phyloP scores from a whole-genome alignment of 2,797 vertebrate genomes.

The Xerus rutilus region DNA sequence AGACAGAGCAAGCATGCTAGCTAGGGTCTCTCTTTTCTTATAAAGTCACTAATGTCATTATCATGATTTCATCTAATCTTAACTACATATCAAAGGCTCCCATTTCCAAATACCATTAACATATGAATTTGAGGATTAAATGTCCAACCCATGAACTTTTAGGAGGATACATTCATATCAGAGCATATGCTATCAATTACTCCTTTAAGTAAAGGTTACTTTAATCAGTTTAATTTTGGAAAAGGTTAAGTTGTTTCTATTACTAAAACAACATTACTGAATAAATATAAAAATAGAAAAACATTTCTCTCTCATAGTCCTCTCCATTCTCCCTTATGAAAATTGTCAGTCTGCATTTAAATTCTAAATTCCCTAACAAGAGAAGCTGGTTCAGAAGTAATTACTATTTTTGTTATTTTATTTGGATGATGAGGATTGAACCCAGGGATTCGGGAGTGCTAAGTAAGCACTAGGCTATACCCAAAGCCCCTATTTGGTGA shows the following conservation, averaged over 20 bases:
- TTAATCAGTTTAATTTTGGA: background rate
- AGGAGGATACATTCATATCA: background rate
- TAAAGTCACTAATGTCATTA: background rate
- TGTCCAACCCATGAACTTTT: background rate
- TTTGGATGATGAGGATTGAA: background rate
- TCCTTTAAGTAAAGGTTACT: slow-evolving; percentile 2
- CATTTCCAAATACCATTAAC: background rate
- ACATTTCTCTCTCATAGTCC: slow-evolving; percentile 30
- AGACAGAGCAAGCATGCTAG: background rate
- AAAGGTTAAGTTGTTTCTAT: slow-evolving; percentile 41
- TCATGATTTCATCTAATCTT: background rate
- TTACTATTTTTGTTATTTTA: background rate
- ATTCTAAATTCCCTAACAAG: background rate
- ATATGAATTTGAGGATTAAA: background rate
- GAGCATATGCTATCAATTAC: background rate
- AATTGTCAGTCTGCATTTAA: slow-evolving; percentile 30
- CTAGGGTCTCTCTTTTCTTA: background rate
- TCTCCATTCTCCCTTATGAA: slow-evolving; percentile 33
- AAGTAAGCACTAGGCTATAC: background rate
- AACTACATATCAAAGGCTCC: background rate
- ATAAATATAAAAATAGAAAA: slow-evolving; percentile 51
- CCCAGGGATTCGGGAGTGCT: background rate
- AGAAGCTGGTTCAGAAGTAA: slow-evolving; percentile 20
- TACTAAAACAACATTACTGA: slow-evolving; percentile 27
- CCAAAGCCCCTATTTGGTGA: too few species aligned